A percentile compares a stretch with the other conserved stretches of the same genome.
These are phyloP conservation scores for Athalia cordata DNA, from an alignment of 2,888 invertebrate species.

Conservation along the genomic window DNA sequence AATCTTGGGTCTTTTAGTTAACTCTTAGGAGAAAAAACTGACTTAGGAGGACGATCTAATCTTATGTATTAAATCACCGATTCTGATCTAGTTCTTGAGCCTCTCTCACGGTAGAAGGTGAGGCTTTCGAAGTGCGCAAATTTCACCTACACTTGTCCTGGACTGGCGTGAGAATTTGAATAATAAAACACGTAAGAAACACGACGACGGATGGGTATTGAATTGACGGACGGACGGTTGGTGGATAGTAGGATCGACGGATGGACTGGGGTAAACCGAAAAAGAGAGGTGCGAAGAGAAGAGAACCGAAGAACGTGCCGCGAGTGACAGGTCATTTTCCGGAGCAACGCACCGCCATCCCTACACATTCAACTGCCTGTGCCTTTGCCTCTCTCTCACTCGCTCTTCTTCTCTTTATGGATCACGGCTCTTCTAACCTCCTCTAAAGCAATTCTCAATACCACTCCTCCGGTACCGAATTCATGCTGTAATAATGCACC, in stretches of 20 bases:
- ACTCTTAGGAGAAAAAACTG: constrained; percentile 1
- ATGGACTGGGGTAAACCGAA: constrained; percentile 35
- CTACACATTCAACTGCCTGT: constrained; percentile 41
- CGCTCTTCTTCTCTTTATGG: constrained; percentile 46
- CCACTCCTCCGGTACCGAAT: constrained; percentile 58
- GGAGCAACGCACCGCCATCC: constrained; percentile 65
- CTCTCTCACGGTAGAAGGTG: neutral
- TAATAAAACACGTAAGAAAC: constrained; percentile 47
- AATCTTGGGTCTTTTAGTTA: constrained; percentile 7
- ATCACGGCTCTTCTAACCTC: constrained; percentile 53
- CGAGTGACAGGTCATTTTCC: constrained; percentile 73
- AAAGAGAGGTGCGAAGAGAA: constrained; percentile 32
- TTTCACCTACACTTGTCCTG: neutral
- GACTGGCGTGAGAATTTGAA: constrained; percentile 52
- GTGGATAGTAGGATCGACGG: constrained; percentile 38
- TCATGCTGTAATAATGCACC: constrained; percentile 63
- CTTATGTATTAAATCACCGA: neutral
- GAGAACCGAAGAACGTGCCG: constrained; percentile 59
- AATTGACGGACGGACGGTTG: constrained; percentile 40
- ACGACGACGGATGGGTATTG: constrained; percentile 21
- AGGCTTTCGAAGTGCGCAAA: neutral
- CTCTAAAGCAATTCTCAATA: constrained; percentile 62
- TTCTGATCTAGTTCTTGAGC: constrained; percentile 45
- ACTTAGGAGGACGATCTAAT: constrained; percentile 6
- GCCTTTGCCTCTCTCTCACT: constrained; percentile 47